Base-by-base conservation (phyloP, 1,140 invertebrate genomes). In the Sarcophaga peregrina region DNA sequence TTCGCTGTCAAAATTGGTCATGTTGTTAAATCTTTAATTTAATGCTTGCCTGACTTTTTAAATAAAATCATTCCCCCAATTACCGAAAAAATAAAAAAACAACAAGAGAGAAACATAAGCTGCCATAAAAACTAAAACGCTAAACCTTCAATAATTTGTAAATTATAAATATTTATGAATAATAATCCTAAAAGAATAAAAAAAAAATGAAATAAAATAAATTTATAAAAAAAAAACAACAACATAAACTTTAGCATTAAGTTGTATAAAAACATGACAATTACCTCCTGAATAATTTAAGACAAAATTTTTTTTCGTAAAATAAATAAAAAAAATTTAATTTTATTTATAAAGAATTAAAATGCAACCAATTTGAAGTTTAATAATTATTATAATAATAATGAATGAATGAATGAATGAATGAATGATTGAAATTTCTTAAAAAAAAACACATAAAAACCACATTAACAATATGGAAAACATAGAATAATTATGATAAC, bases 141-240 rank as follows among this genome's bases (percentile, higher is more conserved):
- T 37, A 37, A 37, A 37, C 25, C 25, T 37, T 37, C 4, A 37
- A 46, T 45, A 74, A 74, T 45, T 74, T 74, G 0, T 11, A 74
- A 74, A 74, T 46, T 15, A 74, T 74, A 45, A 46, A 45, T 46
- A 74, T 45, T 74, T 74, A 74, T 74, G 25, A 74, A 74, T 46
- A 46, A 25, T 25, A 37, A 37, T 37, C 25, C 25, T 37, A 37
- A 37, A 37, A 37, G 4, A 37, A 37, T 2, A 37, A 37, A 37
- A 1, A 37, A 37, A 37, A 37, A 37, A 37, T 2, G 4, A 37
- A 37, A 37, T 4, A 37, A 37, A n/a, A n/a, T n/a, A n/a, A n/a
- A n/a, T n/a, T n/a, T n/a, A n/a, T n/a, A n/a, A n/a, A n/a, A n/a
- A n/a, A n/a, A n/a, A n/a, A n/a, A n/a, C n/a, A n/a, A n/a, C n/a